phyloP scores from a whole-genome alignment of 2,113 vertebrate species.

The Canis aureus region DNA sequence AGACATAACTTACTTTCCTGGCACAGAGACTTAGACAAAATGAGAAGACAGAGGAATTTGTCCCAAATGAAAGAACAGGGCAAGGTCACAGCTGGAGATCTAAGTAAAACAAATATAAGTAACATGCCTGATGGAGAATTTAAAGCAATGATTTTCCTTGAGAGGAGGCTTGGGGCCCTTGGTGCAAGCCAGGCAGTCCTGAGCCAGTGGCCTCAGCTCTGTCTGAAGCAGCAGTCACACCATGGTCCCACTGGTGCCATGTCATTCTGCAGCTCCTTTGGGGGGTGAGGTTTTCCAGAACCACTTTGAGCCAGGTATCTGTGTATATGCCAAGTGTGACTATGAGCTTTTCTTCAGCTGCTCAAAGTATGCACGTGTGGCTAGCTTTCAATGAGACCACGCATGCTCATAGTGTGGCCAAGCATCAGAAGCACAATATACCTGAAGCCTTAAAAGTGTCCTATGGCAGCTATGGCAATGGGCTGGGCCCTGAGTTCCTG shows the following conservation, averaged over 20 bases:
- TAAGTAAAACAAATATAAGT: neutral
- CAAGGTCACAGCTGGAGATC: neutral
- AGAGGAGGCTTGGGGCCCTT: too few species aligned
- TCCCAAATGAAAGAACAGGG: neutral
- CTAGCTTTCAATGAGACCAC: conserved; percentile 95
- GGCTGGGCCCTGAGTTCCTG: conserved; percentile 96
- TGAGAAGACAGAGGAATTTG: neutral
- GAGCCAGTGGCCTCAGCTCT: accelerated
- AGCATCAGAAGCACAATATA: conserved; percentile 87
- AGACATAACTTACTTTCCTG: neutral
- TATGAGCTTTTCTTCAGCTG: conserved; percentile 96
- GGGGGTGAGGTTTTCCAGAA: conserved; percentile 91
- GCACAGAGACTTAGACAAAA: neutral
- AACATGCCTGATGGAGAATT: neutral
- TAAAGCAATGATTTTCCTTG: neutral
- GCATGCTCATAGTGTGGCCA: conserved; percentile 93
- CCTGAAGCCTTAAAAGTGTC: conserved; percentile 94
- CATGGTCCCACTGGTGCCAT: conserved; percentile 76
- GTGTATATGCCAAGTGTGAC: conserved; percentile 93
- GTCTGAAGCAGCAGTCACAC: accelerated
- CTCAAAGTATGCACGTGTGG: conserved; percentile 95
- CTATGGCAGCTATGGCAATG: conserved; percentile 95
- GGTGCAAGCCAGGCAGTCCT: accelerated
- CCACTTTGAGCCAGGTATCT: conserved; percentile 94
- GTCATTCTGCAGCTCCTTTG: conserved; percentile 93